Evolutionary conservation across 2,888 invertebrate genomes (phyloP).

Genomic region (Drosophila macrospina): DNA sequence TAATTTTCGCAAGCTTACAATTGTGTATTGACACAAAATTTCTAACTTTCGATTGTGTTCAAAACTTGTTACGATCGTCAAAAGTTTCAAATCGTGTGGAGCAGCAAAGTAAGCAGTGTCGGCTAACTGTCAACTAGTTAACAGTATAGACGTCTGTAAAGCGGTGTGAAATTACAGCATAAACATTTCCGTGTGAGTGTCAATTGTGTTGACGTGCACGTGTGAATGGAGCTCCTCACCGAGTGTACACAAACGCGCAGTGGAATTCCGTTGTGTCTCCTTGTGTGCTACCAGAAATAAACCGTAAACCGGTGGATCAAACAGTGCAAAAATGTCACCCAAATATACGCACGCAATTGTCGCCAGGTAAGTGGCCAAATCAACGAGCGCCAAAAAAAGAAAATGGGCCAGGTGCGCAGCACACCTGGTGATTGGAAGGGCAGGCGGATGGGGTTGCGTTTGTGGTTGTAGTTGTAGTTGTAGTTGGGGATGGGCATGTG

Average conservation of each 20-base stretch:
- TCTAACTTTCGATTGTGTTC: no score
- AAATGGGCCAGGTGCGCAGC: slow-evolving; percentile 23
- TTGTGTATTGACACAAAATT: no score
- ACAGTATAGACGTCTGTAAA: no score
- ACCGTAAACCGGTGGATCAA: slow-evolving; percentile 32
- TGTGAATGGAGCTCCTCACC: no score
- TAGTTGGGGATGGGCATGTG: slow-evolving; percentile 7
- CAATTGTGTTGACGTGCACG: no score
- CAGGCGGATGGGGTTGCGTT: not conserved
- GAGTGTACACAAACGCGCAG: slow-evolving; percentile 35
- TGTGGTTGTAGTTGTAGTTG: not conserved
- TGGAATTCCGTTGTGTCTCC: slow-evolving; percentile 50
- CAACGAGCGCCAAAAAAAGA: slow-evolving; percentile 10
- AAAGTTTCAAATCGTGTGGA: no score
- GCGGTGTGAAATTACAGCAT: no score
- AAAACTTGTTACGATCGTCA: no score
- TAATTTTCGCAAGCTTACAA: no score
- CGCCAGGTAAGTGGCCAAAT: slow-evolving; percentile 85
- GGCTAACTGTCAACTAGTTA: no score
- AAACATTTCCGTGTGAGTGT: no score
- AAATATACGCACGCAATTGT: slow-evolving; percentile 93
- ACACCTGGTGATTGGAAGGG: slow-evolving; percentile 7
- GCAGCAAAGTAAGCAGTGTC: no score
- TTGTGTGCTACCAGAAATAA: slow-evolving; percentile 42
- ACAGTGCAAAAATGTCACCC: slow-evolving; percentile 85